These are phyloP conservation scores for Microchrysa polita DNA, from an alignment of 2,888 invertebrate species.

Conservation along the genomic window DNA sequence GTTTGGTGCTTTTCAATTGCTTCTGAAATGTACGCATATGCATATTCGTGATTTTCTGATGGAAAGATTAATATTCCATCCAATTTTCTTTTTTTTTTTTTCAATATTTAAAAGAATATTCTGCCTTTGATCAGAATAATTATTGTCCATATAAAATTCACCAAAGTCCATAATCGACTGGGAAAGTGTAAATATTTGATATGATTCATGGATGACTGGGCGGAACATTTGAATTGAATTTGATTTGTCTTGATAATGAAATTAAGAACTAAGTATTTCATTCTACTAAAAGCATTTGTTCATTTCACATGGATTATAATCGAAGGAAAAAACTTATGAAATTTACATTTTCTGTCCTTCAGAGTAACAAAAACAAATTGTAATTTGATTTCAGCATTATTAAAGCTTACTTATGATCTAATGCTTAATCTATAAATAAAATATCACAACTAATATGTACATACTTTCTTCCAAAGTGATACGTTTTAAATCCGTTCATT, in stretches of 20 bases:
- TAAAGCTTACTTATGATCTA: too few species aligned
- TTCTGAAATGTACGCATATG: background rate
- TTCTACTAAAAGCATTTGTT: constrained; percentile 16
- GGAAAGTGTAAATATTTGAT: background rate
- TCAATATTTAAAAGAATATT: background rate
- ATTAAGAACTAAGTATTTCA: constrained; percentile 5
- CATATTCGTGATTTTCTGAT: background rate
- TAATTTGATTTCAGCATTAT: too few species aligned
- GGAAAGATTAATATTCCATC: too few species aligned
- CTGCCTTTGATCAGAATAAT: constrained; percentile 9
- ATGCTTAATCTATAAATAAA: too few species aligned
- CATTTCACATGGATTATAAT: too few species aligned
- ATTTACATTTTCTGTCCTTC: too few species aligned
- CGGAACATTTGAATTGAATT: background rate
- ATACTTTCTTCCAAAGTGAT: too few species aligned
- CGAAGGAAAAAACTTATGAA: too few species aligned
- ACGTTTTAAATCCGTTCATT: too few species aligned
- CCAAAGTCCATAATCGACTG: background rate
- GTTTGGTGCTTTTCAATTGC: background rate
- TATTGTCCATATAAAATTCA: background rate
- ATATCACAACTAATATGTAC: too few species aligned
- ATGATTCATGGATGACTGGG: background rate
- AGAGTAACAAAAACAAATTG: too few species aligned
- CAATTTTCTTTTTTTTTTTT: too few species aligned
- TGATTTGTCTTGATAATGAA: background rate